These are phyloP conservation scores for Dryocosmus kuriphilus DNA, from an alignment of 2,888 invertebrate species.

Conservation along the genomic window DNA sequence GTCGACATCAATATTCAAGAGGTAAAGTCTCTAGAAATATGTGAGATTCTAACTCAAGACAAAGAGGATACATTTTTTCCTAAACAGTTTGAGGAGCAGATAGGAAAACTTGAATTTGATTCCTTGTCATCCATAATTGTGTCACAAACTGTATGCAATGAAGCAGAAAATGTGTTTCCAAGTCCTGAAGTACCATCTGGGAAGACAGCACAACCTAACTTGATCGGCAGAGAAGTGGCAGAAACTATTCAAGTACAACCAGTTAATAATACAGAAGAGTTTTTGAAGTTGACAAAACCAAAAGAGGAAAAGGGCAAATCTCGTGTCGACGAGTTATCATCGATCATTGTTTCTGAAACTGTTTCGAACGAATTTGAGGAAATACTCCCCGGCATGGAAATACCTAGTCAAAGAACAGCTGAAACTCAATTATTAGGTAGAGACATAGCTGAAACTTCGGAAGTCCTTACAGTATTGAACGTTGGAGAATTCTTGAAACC, in stretches of 20 bases:
- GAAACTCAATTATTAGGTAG: constrained; percentile 67
- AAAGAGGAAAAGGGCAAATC: constrained; percentile 58
- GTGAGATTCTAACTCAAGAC: constrained; percentile 73
- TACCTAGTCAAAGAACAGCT: constrained; percentile 64
- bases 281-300: constrained; percentile 53
- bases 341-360: constrained; percentile 62
- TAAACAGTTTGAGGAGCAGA: constrained; percentile 53
- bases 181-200: constrained; percentile 56
- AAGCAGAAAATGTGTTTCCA: constrained; percentile 52
- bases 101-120: constrained; percentile 56
- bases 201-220: constrained; percentile 56
- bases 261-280: constrained; percentile 62
- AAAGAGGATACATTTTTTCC: constrained; percentile 70
- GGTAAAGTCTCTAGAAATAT: constrained; percentile 73
- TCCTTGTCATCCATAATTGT: constrained; percentile 56
- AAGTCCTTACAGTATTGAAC: constrained; percentile 67
- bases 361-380: constrained; percentile 64
- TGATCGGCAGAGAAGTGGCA: constrained; percentile 58
- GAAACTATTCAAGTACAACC: constrained; percentile 62
- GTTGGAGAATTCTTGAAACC: constrained; percentile 66
- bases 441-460: constrained; percentile 75
- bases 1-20: constrained; percentile 77
- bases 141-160: constrained; percentile 54
- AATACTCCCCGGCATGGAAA: constrained; percentile 50
- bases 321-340: constrained; percentile 59